phyloP scores from a whole-genome alignment of 2,113 vertebrate genomes.

The Neoarius graeffei region DNA sequence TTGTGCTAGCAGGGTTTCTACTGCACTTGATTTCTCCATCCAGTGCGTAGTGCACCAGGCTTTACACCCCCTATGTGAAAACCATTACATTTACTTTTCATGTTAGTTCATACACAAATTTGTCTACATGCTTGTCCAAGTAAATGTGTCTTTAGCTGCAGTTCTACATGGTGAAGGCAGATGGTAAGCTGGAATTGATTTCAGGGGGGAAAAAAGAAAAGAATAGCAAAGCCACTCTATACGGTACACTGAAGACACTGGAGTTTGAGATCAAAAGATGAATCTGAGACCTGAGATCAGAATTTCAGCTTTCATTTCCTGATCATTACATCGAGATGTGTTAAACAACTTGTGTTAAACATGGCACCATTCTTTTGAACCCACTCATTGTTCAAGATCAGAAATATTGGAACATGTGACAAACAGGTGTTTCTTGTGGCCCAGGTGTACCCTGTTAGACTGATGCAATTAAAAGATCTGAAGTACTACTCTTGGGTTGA shows the following conservation, averaged over 20 bases:
- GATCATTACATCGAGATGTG: not conserved
- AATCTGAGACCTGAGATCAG: not conserved
- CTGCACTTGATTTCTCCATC: conserved; percentile 74
- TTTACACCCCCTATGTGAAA: conserved; percentile 55
- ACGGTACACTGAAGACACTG: not conserved
- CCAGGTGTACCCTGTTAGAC: not conserved
- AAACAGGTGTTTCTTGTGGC: not conserved
- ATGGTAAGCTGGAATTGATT: not conserved
- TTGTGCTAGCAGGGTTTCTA: conserved; percentile 65
- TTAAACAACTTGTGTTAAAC: not conserved
- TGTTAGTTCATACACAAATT: not conserved
- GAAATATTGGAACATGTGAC: not conserved
- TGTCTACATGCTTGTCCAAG: not conserved
- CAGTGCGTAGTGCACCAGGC: conserved; percentile 63
- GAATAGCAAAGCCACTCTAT: not conserved
- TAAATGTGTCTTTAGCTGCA: not conserved
- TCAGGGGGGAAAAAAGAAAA: not conserved
- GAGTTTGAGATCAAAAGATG: not conserved
- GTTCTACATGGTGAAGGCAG: not conserved
- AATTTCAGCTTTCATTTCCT: not conserved
- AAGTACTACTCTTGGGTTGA: not conserved
- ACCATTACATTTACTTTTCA: conserved; percentile 18
- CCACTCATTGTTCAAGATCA: not conserved
- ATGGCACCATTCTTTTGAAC: not conserved
- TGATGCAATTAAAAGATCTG: not conserved